Percentiles rank a stretch among this genome's conserved stretches.
phyloP scores from a whole-genome alignment of 2,113 vertebrate species.

The Antigone vipio region DNA sequence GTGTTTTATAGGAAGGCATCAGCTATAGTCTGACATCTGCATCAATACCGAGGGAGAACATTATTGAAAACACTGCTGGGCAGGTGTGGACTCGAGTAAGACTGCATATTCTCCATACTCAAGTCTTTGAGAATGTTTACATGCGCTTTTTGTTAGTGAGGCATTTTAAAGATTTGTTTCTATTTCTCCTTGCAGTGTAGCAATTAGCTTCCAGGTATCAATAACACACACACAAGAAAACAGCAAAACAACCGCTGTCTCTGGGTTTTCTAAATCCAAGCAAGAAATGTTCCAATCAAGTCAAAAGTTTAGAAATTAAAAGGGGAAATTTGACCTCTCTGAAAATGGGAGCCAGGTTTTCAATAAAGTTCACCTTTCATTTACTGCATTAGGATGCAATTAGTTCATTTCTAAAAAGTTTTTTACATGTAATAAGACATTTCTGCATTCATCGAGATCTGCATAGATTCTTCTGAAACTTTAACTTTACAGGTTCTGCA shows the following conservation, averaged over 20 bases:
- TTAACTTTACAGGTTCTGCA: neutral
- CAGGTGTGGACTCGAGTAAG: neutral
- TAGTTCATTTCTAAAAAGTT: neutral
- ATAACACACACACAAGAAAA: neutral
- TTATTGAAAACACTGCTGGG: neutral
- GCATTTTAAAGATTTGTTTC: neutral
- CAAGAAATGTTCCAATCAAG: neutral
- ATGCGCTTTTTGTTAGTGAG: neutral
- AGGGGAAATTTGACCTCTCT: neutral
- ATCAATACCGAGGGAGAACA: neutral
- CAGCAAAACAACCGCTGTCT: neutral
- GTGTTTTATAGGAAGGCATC: neutral
- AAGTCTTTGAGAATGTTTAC: neutral
- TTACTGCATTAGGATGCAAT: neutral
- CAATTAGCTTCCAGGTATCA: neutral
- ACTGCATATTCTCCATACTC: neutral
- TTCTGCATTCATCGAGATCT: neutral
- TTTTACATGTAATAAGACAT: neutral
- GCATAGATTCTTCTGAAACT: neutral
- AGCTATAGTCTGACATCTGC: neutral
- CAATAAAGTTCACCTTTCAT: neutral
- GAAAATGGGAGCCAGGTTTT: neutral
- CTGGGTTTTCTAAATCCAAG: neutral
- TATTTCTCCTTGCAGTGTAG: neutral
- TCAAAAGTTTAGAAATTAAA: neutral